phyloP scores from a whole-genome alignment of 2,888 invertebrate genomes.

The Nowickia ferox region DNA sequence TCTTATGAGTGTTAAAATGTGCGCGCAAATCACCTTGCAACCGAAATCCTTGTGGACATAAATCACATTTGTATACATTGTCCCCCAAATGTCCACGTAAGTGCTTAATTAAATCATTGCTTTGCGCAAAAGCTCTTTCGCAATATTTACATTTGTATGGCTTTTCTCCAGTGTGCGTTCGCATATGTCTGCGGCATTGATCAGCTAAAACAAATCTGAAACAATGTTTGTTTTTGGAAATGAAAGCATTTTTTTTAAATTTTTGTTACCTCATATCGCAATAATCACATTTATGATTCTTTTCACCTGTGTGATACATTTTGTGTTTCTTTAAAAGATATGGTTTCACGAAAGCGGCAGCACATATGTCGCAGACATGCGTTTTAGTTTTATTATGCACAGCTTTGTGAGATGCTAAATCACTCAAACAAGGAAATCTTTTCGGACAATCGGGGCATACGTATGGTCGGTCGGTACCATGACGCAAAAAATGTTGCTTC shows the following conservation, averaged over 20 bases:
- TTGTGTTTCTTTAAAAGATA: slow-evolving; percentile 86
- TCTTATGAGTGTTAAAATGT: slow-evolving; percentile 73
- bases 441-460: slow-evolving; percentile 85
- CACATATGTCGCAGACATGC: slow-evolving; percentile 86
- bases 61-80: slow-evolving; percentile 84
- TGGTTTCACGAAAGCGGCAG: slow-evolving; percentile 85
- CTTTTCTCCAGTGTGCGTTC: slow-evolving; percentile 85
- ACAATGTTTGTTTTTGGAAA: neutral
- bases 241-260: neutral
- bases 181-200: slow-evolving; percentile 85
- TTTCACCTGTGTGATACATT: slow-evolving; percentile 86
- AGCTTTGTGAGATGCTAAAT: slow-evolving; percentile 83
- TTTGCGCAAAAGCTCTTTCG: slow-evolving; percentile 75
- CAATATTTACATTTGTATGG: slow-evolving; percentile 75
- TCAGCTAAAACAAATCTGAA: slow-evolving; percentile 85
- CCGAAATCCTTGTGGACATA: slow-evolving; percentile 75
- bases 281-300: slow-evolving; percentile 75
- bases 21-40: slow-evolving; percentile 71
- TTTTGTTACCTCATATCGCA: slow-evolving; percentile 75
- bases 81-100: slow-evolving; percentile 84
- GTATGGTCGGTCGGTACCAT: slow-evolving; percentile 84
- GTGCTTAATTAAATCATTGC: slow-evolving; percentile 79
- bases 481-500: slow-evolving; percentile 85
- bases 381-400: slow-evolving; percentile 85
- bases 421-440: slow-evolving; percentile 85